Evolutionary conservation across 2,888 invertebrate genomes (phyloP), one percentile per base, ranked within the genome.

Genomic region (Eupithecia centaureata): DNA sequence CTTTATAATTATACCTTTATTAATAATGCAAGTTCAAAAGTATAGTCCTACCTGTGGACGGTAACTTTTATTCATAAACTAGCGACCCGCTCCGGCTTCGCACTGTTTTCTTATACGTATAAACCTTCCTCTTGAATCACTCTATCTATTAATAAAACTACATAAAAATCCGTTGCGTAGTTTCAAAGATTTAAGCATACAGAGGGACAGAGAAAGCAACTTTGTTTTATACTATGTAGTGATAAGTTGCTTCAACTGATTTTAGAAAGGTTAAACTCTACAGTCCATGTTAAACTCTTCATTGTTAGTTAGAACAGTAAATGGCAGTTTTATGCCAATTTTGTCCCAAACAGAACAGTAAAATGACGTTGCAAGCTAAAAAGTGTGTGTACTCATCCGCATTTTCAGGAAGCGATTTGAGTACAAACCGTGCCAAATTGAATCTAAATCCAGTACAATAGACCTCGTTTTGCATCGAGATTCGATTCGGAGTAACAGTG

Each of bases 331-430:
- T n/a, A 56, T n/a, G 54, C 30, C 54, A 56, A 30, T 56, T 56
- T n/a, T 30, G n/a, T n/a, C 30, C 15, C 30, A 56, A 28, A 30
- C 8, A 32, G 13, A 57, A 57, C 32, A 57, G 8, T 22, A 13
- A 57, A 57, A 30, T 28, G 47, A 47, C n/a, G 27, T 51, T 35
- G 51, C 58, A 22, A 47, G 15, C 32, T 32, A 7, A 33, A 47
- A 61, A 47, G n/a, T 62, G 30, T 52, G 38, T 42, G 15, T 32
- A 57, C 30, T 56, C 54, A 56, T 61, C 32, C 30, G 32, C 32
- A 57, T 57, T 61, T 61, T 47, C 47, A 18, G 61, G 32, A 30
- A 61, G 18, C 8, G 18, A 80, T 81, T 79, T 80, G 42, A 63
- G 66, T 65, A 63, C 61, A 70, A 65, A 65, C 32, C 57, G 32